These are phyloP conservation scores for Fissipunctia ypsillon DNA, from an alignment of 2,888 invertebrate species.

Conservation along the genomic window DNA sequence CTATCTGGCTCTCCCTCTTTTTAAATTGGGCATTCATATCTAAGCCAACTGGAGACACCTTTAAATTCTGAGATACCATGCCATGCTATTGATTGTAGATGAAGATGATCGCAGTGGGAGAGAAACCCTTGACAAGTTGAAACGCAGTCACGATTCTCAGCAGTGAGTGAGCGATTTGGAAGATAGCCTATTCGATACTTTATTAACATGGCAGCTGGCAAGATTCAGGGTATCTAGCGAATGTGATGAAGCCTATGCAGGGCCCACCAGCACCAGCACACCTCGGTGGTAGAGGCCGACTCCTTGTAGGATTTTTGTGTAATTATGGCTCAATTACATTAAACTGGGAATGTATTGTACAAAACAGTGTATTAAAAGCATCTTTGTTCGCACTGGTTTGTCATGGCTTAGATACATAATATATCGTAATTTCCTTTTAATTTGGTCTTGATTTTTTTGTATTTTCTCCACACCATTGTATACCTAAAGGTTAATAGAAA, in stretches of 20 bases:
- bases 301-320: neutral
- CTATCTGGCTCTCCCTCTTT: neutral
- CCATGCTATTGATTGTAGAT: neutral
- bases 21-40: neutral
- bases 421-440: neutral
- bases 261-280: neutral
- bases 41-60: neutral
- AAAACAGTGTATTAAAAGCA: neutral
- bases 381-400: neutral
- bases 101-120: neutral
- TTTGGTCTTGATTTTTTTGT: neutral
- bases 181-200: neutral
- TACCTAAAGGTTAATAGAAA: neutral
- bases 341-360: neutral
- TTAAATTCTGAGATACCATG: neutral
- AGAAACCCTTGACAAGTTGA: neutral
- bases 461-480: neutral
- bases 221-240: neutral
- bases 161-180: neutral
- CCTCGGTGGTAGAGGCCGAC: too few relatives aligned
- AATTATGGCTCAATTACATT: neutral
- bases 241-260: neutral
- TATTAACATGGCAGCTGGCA: neutral
- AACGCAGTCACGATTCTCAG: neutral
- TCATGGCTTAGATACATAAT: neutral